Base-by-base conservation (phyloP, 2,797 vertebrate species). In the Acanthornis magna region DNA sequence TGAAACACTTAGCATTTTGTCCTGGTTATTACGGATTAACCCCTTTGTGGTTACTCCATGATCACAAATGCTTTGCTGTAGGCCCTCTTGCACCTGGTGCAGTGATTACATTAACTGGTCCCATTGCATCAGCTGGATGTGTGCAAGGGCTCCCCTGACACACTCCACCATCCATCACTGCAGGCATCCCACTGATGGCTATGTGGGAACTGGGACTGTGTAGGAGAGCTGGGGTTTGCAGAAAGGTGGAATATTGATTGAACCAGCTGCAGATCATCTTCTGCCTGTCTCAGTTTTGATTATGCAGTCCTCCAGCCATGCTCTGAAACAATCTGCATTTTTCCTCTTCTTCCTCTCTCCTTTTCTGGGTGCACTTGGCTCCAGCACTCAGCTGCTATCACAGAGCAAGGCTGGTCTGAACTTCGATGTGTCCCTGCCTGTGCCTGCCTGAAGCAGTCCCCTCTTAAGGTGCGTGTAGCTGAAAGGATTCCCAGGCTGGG, bases 21-120 rank as follows among this genome's bases (percentile, higher is more conserved):
- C 57, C 25, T 77, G 20, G 18, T 76, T 85, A 26, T 74, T 88
- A 54, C 57, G 53, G 68, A 42, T 89, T 80, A 95, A 94, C 65
- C 61, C 71, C 34, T 91, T 80, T 85, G 71, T 83, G 53, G 45
- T 85, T 80, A 38, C 21, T 89, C n/a, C 5, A 2, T 29, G 45
- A 54, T 16, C 10, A 10, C 10, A 45, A 91, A 74, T 5, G 2
- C 68, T 73, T 76, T 67, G 65, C 84, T 47, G 30, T 22, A 45
- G 47, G 26, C 67, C 40, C 65, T 40, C 67, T 55, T 5, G 3
- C 10, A 2, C 16, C 30, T 34, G 21, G 13, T 1, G 0, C 9
- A 65, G 61, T 3, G 22, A 48, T 48, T 27, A 54, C 20, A 54
- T 75, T 80, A 68, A 47, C 50, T 36, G 75, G 9, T 34, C 51